A percentile compares a stretch with the other conserved stretches of the same genome.
Conservation (phyloP, 2,113 vertebrate species). For the Calcarius ornatus region DNA sequence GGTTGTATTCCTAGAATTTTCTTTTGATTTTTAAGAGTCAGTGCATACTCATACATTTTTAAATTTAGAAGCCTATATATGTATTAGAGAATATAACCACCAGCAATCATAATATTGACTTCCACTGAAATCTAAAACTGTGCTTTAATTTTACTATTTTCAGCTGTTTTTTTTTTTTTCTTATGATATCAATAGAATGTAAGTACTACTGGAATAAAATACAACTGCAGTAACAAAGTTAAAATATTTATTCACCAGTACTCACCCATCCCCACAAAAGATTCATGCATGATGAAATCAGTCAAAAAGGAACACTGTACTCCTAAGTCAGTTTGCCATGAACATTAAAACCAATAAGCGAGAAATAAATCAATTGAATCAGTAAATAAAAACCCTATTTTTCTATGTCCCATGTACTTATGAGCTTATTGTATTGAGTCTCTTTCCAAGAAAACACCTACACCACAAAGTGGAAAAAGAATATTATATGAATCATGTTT, state of each 20-base stretch:
- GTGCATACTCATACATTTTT: neutral
- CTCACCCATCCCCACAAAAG: neutral
- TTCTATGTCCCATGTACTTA: neutral
- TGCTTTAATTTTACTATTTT: neutral
- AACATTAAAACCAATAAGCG: neutral
- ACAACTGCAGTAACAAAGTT: neutral
- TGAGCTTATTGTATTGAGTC: neutral
- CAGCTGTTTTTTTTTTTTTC: rapidly evolving
- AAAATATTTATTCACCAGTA: neutral
- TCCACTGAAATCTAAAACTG: neutral
- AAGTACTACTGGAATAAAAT: neutral
- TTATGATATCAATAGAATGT: neutral
- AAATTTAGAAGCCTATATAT: neutral
- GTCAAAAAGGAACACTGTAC: neutral
- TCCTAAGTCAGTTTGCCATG: neutral
- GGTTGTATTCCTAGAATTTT: neutral
- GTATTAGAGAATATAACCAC: neutral
- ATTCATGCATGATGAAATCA: neutral
- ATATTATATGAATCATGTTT: neutral
- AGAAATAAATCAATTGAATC: neutral
- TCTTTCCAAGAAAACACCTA: neutral
- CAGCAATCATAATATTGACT: neutral
- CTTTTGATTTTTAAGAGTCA: neutral
- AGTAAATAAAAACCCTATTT: neutral
- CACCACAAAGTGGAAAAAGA: neutral